These are phyloP conservation scores for Esox lucius DNA, from an alignment of 2,797 vertebrate genomes.

Conservation along the genomic window DNA sequence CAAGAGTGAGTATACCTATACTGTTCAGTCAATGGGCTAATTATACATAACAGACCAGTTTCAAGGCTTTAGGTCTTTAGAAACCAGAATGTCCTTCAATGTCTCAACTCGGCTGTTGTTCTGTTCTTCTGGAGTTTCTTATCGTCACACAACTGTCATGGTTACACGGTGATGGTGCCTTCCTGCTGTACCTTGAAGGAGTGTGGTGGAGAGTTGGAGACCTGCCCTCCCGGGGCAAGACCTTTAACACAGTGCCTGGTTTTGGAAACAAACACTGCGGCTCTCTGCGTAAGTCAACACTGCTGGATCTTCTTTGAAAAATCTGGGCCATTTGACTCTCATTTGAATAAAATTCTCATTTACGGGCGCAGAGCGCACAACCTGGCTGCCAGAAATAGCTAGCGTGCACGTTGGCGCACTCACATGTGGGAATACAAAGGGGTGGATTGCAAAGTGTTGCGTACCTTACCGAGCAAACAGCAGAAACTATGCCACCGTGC, in stretches of 20 bases:
- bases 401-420: constrained; percentile 41
- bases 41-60: neutral
- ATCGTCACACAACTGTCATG: constrained; percentile 10
- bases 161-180: constrained; percentile 2
- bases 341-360: constrained; percentile 79
- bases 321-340: constrained; percentile 73
- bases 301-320: constrained; percentile 64
- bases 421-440: constrained; percentile 45
- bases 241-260: constrained; percentile 9
- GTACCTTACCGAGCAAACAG: constrained; percentile 58
- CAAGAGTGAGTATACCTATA: constrained; percentile 11
- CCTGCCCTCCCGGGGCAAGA: neutral
- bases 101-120: neutral
- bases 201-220: constrained; percentile 4
- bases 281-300: constrained; percentile 58
- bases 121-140: constrained; percentile 10
- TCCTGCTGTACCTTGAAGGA: constrained; percentile 10
- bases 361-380: constrained; percentile 58
- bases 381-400: constrained; percentile 49
- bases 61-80: neutral
- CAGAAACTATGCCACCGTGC: constrained; percentile 26
- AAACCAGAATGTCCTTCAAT: neutral
- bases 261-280: constrained; percentile 48
- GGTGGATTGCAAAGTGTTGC: constrained; percentile 53
- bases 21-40: constrained; percentile 16